Conservation (phyloP, 1,140 invertebrate species). For the Lepidurus packardi region DNA sequence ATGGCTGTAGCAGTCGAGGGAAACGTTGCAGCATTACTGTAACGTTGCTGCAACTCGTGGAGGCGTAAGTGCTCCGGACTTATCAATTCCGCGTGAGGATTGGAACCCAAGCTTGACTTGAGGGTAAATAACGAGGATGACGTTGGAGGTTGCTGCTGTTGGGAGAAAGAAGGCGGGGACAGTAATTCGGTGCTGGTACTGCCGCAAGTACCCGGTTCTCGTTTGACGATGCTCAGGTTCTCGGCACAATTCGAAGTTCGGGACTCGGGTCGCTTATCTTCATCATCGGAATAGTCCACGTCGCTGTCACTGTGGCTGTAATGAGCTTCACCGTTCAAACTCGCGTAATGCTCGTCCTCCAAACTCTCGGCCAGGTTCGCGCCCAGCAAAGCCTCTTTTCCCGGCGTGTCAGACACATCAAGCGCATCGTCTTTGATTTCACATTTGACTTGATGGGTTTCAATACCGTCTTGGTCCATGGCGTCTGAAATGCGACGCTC, state of each 20-base stretch:
- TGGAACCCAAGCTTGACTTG: constrained; percentile 17
- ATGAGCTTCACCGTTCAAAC: constrained; percentile 30
- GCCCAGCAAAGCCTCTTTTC: constrained; percentile 26
- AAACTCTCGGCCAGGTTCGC: not conserved
- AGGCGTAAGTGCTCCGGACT: not conserved
- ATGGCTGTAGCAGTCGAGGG: not conserved
- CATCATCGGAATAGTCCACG: constrained; percentile 39
- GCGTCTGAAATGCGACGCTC: not conserved
- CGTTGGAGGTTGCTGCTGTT: constrained; percentile 36
- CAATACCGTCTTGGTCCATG: not conserved
- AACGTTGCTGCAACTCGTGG: not conserved
- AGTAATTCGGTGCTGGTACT: not conserved
- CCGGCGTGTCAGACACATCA: constrained; percentile 28
- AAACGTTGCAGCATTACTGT: not conserved
- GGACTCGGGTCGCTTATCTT: constrained; percentile 37
- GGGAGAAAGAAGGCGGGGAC: not conserved
- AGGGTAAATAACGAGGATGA: constrained; percentile 34
- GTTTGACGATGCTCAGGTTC: constrained; percentile 33
- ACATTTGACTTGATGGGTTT: not conserved
- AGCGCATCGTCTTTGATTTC: constrained; percentile 25
- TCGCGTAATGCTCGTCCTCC: constrained; percentile 27
- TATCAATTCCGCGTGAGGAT: not conserved
- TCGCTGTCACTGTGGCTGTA: constrained; percentile 36
- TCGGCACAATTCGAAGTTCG: constrained; percentile 26
- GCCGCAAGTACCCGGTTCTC: not conserved